A percentile compares a stretch with the other conserved stretches of the same genome.
phyloP scores from a whole-genome alignment of 2,113 vertebrate genomes.

The Cryptomyrus ogoouensis region DNA sequence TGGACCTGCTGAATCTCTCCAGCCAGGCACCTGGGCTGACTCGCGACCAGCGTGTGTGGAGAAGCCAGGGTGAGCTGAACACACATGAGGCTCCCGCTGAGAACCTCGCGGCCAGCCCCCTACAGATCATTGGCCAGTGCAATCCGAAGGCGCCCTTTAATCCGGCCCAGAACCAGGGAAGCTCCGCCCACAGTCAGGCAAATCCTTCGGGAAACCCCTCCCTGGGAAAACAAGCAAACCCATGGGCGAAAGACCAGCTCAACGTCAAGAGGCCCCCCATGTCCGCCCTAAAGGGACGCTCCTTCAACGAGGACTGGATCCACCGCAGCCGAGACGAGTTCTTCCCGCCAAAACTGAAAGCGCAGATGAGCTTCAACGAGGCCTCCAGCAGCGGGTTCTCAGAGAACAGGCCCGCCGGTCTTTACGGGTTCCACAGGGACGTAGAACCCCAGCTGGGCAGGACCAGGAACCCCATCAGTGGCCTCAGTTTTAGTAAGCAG shows the following conservation, averaged over 20 bases:
- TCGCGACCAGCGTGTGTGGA: constrained; percentile 77
- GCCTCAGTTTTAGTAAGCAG: constrained; percentile 82
- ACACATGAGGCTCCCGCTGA: constrained; percentile 74
- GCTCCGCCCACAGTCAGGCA: constrained; percentile 48
- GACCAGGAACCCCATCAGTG: constrained; percentile 83
- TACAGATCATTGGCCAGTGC: constrained; percentile 85
- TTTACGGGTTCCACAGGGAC: constrained; percentile 77
- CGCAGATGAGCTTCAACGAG: constrained; percentile 85
- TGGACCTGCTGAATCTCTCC: constrained; percentile 89
- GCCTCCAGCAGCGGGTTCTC: constrained; percentile 77
- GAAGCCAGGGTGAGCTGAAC: constrained; percentile 86
- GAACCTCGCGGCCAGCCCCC: constrained; percentile 65
- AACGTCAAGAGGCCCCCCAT: constrained; percentile 85
- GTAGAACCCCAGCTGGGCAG: constrained; percentile 67
- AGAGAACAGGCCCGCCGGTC: constrained; percentile 77
- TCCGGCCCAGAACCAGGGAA: constrained; percentile 39
- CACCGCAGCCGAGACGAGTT: constrained; percentile 77
- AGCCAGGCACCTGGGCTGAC: constrained; percentile 84
- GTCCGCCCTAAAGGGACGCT: constrained; percentile 75
- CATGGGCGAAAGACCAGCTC: constrained; percentile 83
- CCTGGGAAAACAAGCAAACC: constrained; percentile 61
- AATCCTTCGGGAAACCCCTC: constrained; percentile 47
- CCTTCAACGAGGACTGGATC: constrained; percentile 80
- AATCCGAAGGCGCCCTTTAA: constrained; percentile 81
- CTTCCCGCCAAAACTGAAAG: constrained; percentile 73